Conservation (phyloP, 1,140 invertebrate species). For the Coenobita brevimanus region DNA sequence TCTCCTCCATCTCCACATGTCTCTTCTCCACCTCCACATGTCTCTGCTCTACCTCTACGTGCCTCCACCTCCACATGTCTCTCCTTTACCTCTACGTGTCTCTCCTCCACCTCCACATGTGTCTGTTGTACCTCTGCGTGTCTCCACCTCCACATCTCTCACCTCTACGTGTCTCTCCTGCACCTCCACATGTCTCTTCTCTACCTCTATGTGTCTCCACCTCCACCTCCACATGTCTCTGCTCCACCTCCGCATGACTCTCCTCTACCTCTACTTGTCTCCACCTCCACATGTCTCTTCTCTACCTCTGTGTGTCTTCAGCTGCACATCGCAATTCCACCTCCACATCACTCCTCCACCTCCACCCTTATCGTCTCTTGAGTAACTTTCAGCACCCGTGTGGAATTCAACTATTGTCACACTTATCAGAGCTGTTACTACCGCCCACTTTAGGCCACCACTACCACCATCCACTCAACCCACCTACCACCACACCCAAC, state of each 20-base stretch:
- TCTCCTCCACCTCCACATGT: no score
- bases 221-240: background rate
- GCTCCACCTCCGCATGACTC: background rate
- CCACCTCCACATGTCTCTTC: background rate
- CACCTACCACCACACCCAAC: background rate
- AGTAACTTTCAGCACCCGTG: no score
- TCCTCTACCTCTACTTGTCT: background rate
- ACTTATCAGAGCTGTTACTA: no score
- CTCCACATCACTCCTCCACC: background rate
- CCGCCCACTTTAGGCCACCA: background rate
- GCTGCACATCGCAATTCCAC: background rate
- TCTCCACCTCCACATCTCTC: background rate
- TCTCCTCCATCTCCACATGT: background rate
- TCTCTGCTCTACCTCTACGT: background rate
- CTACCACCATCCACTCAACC: background rate
- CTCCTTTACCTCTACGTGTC: background rate
- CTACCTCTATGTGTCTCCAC: no score
- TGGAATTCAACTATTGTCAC: no score
- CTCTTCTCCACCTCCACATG: background rate
- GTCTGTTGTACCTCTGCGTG: no score
- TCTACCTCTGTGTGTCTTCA: background rate
- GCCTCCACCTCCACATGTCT: background rate
- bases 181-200: background rate
- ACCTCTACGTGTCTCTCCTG: background rate
- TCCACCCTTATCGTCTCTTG: slow-evolving; percentile 31